Conservation (phyloP, 1,140 invertebrate genomes). For the Neodiprion pinetum region DNA sequence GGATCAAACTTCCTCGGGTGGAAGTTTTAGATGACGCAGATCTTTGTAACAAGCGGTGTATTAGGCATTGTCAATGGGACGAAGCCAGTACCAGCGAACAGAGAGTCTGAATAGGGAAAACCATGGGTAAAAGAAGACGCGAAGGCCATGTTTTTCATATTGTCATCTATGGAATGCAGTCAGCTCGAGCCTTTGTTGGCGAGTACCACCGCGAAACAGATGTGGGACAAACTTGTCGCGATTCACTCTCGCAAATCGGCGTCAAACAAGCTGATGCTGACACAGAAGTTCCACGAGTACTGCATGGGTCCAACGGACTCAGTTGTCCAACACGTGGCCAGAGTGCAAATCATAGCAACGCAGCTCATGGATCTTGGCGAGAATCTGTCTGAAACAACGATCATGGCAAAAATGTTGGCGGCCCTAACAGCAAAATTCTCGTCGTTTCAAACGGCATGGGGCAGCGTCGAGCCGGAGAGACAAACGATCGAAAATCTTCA, state of each 20-base stretch:
- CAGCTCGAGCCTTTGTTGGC: conserved; percentile 18
- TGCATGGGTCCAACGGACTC: neutral
- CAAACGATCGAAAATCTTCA: conserved; percentile 14
- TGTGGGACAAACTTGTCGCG: conserved; percentile 21
- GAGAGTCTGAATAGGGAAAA: neutral
- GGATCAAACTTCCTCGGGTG: conserved; percentile 21
- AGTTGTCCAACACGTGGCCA: conserved; percentile 11
- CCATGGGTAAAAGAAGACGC: conserved; percentile 23
- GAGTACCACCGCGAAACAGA: conserved; percentile 18
- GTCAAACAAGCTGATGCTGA: conserved; percentile 20
- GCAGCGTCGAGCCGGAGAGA: conserved; percentile 5
- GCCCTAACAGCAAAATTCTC: neutral
- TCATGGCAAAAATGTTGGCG: conserved; percentile 12
- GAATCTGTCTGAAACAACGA: conserved; percentile 16
- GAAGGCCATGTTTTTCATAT: conserved; percentile 8
- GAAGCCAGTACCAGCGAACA: neutral
- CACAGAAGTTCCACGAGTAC: conserved; percentile 18
- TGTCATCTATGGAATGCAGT: conserved; percentile 11
- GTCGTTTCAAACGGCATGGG: conserved; percentile 2
- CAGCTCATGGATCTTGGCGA: conserved; percentile 17
- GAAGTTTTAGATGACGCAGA: neutral
- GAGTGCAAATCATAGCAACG: conserved; percentile 15
- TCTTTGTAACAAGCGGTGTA: conserved; percentile 17
- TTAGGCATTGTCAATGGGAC: conserved; percentile 21
- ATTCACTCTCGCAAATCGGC: conserved; percentile 17